Conservation (phyloP, 2,888 invertebrate genomes). For the Sepioteuthis lessoniana region DNA sequence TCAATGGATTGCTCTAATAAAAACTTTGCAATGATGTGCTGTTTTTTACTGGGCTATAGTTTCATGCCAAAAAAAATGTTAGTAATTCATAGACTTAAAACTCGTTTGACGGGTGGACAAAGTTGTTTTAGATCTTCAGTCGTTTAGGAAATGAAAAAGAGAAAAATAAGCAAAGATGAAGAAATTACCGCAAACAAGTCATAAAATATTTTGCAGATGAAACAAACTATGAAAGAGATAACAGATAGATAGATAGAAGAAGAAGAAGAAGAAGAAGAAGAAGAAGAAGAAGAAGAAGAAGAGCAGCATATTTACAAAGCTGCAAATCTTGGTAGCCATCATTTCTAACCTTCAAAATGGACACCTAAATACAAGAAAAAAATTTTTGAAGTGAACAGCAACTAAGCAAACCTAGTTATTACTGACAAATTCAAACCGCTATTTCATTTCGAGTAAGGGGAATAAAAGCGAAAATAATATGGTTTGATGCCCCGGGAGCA, state of each 20-base stretch:
- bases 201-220: background rate
- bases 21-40: too few species aligned
- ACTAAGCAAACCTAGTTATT: background rate
- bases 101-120: background rate
- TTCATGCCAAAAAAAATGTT: too few species aligned
- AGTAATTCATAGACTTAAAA: too few species aligned
- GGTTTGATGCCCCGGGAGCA: background rate
- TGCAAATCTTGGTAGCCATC: background rate
- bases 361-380: too few species aligned
- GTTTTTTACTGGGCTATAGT: too few species aligned
- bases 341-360: background rate
- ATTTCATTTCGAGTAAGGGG: background rate
- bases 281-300: background rate
- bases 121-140: background rate
- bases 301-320: background rate
- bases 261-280: too few species aligned
- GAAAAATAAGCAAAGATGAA: background rate
- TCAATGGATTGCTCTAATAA: too few species aligned
- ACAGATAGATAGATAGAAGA: too few species aligned
- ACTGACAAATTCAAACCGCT: background rate
- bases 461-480: background rate
- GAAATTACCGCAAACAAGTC: slow-evolving; percentile 20
- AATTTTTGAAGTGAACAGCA: background rate
- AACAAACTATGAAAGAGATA: background rate
- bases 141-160: background rate